phyloP scores from a whole-genome alignment of 2,797 vertebrate species.

The Microctenopoma stevenorrisi region DNA sequence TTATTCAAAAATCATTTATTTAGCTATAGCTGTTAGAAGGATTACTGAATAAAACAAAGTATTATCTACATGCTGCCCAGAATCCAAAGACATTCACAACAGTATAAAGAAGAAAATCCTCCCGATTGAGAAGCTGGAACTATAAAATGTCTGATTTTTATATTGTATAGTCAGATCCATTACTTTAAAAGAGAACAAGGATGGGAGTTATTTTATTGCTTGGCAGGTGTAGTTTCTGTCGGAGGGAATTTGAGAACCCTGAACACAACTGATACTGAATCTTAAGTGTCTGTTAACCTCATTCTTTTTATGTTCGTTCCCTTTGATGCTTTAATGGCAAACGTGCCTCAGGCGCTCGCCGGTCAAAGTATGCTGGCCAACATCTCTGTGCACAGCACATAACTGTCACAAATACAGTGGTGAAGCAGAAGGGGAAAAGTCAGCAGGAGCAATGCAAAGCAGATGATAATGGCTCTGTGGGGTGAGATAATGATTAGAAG shows the following conservation, averaged over 20 bases:
- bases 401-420: not conserved
- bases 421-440: not conserved
- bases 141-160: not conserved
- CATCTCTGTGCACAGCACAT: constrained; percentile 31
- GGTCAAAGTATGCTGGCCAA: constrained; percentile 11
- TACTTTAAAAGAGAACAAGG: not conserved
- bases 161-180: not conserved
- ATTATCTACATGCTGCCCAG: too few relatives aligned
- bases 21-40: too few relatives aligned
- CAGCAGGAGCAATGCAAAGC: not conserved
- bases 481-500: constrained; percentile 12
- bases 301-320: constrained; percentile 22
- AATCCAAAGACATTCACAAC: not conserved
- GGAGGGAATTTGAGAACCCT: constrained; percentile 5
- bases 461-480: not conserved
- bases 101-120: not conserved
- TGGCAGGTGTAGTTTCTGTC: constrained; percentile 1
- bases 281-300: constrained; percentile 8
- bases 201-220: not conserved
- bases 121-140: not conserved
- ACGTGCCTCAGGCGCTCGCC: constrained; percentile 22
- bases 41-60: too few relatives aligned
- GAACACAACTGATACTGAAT: not conserved
- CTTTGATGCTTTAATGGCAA: constrained; percentile 38
- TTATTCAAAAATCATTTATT: too few relatives aligned